Percentiles rank a stretch among this genome's conserved stretches.
Evolutionary conservation across 1,140 invertebrate genomes (phyloP).

Genomic region (Zelostemma sp.): DNA sequence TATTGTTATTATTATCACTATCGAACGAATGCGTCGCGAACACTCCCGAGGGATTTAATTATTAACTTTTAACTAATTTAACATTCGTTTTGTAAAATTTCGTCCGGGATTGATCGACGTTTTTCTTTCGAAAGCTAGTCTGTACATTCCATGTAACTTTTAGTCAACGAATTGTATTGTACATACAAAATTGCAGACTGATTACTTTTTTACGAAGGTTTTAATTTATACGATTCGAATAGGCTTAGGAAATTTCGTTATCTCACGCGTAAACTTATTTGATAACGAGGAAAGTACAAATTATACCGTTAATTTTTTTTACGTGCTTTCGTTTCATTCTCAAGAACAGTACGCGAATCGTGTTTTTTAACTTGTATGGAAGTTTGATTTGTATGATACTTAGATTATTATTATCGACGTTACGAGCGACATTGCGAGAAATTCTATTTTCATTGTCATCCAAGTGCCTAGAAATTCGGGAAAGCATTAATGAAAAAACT

Average conservation of each 20-base stretch:
- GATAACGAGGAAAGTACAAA: no score
- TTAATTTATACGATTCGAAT: no score
- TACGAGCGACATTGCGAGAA: constrained; percentile 47
- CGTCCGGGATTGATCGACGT: constrained; percentile 10
- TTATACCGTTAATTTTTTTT: no score
- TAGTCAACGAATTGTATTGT: background rate
- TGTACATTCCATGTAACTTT: constrained; percentile 18
- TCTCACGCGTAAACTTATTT: no score
- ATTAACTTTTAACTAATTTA: constrained; percentile 5
- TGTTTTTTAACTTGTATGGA: no score
- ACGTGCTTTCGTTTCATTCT: no score
- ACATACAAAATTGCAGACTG: no score
- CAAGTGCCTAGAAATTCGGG: constrained; percentile 50
- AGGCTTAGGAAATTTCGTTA: no score
- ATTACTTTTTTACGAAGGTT: no score
- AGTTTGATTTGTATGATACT: no score
- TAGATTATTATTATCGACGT: no score
- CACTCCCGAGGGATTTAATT: background rate
- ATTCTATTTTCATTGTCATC: constrained; percentile 51
- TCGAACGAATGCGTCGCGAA: background rate
- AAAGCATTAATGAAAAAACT: constrained; percentile 33
- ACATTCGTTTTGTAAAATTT: constrained; percentile 30
- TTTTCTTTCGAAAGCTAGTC: constrained; percentile 18
- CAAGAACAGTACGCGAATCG: no score
- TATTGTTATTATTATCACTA: constrained; percentile 39